Conservation (phyloP, 2,797 vertebrate species). For the Eulemur rubriventer region DNA sequence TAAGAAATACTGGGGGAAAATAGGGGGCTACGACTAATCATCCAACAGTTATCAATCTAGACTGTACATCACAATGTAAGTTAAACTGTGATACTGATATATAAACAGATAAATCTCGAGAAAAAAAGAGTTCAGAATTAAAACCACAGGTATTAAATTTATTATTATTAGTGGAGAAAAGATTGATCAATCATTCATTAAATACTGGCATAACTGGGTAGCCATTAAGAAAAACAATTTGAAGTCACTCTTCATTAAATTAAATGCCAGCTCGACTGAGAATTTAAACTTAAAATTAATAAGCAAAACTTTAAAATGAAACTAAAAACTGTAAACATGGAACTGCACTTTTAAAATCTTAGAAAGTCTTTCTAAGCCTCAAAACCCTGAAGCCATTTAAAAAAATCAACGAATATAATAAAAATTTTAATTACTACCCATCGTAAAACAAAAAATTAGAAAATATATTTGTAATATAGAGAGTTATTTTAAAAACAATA, state of each 20-base stretch:
- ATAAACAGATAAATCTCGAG: not conserved
- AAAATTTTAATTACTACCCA: slow-evolving; percentile 32
- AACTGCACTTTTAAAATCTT: slow-evolving; percentile 10
- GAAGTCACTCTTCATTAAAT: not conserved
- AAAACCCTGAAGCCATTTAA: not conserved
- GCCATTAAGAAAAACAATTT: not conserved
- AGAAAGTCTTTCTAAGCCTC: not conserved
- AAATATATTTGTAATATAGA: not conserved
- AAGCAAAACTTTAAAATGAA: not conserved
- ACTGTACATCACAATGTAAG: not conserved
- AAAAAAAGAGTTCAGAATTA: slow-evolving; percentile 24
- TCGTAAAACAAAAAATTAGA: not conserved
- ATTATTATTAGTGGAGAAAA: not conserved
- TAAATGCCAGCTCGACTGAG: not conserved
- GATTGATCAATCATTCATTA: not conserved
- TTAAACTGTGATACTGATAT: not conserved
- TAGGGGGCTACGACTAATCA: not conserved
- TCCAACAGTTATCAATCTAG: not conserved
- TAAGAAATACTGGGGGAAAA: not conserved
- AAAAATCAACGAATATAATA: not conserved
- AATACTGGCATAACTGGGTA: not conserved
- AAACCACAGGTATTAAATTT: not conserved
- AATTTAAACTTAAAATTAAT: not conserved
- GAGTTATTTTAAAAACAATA: slow-evolving; percentile 37
- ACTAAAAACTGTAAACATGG: not conserved